Base-by-base conservation (phyloP, 1,140 invertebrate species). In the Philopotamus ludificatus region DNA sequence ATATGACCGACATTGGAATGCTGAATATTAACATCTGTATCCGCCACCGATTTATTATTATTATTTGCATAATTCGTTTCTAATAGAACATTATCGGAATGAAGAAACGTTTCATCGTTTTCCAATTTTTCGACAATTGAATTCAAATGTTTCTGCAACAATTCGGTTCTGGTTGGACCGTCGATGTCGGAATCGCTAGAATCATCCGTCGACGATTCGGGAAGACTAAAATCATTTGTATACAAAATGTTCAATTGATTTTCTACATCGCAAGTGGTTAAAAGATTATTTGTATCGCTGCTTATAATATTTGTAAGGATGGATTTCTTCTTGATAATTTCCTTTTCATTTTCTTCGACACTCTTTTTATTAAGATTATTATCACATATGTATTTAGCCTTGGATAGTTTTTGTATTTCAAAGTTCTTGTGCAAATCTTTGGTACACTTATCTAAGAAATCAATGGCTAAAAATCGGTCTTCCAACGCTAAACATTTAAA, bases 401-500 rank as follows among this genome's bases (percentile, higher is more conserved):
- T n/a, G n/a, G n/a, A n/a, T n/a, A n/a, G n/a, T n/a, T n/a, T n/a
- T n/a, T n/a, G n/a, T n/a, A n/a, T n/a, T n/a, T n/a, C n/a, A n/a
- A n/a, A n/a, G n/a, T n/a, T n/a, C n/a, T 47, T 47, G 8, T 16
- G 44, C 15, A 55, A 9, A 34, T 39, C 50, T 54, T 63, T 41
- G 10, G 55, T n/a, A 20, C 62, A 64, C 44, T 42, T 28, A 41
- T 34, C 21, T 8, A 63, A 25, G 34, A 63, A 63, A 44, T 67
- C 16, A 18, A 67, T 20, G 25, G 54, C 61, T 59, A 16, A 15
- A 10, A 23, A 25, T 59, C 34, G 60, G 1, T 67, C 66, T 16
- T 16, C 51, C 16, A 20, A 16, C n/a, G 66, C 12, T 15, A 67
- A 63, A 44, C 53, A 1, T 47, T 15, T 47, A 53, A 53, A 23